Conservation (phyloP, 2,888 invertebrate species). For the Nemapogon koenigi region DNA sequence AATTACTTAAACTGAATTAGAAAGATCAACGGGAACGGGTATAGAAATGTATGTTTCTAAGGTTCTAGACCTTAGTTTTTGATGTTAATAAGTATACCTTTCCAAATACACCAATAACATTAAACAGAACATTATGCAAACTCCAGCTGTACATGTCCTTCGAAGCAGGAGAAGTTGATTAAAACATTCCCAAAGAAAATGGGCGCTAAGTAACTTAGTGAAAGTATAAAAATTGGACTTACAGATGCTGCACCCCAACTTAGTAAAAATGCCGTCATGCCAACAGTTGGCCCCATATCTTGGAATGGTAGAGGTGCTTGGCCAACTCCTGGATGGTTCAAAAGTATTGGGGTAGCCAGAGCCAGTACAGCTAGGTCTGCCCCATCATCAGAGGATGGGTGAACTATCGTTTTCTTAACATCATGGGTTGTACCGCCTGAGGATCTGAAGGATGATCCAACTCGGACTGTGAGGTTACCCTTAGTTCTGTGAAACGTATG, state of each 20-base stretch:
- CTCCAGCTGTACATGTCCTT: too few relatives aligned
- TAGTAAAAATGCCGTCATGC: constrained; percentile 4
- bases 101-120: too few relatives aligned
- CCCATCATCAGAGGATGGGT: background rate
- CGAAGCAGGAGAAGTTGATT: too few relatives aligned
- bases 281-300: constrained; percentile 7
- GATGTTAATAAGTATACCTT: too few relatives aligned
- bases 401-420: background rate
- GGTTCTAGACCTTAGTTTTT: too few relatives aligned
- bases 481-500: background rate
- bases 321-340: background rate
- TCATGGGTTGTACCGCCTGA: background rate
- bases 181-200: too few relatives aligned
- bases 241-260: constrained; percentile 7
- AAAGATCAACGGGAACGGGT: too few relatives aligned
- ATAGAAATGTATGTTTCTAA: too few relatives aligned
- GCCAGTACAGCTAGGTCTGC: constrained; percentile 6
- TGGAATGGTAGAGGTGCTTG: constrained; percentile 7
- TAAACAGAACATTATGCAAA: too few relatives aligned
- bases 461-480: background rate
- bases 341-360: background rate
- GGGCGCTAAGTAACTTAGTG: too few relatives aligned
- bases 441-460: background rate
- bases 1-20: too few relatives aligned
- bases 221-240: too few relatives aligned